A percentile compares a stretch with the other conserved stretches of the same genome.
phyloP scores from a whole-genome alignment of 2,888 invertebrate genomes.

The Cataglyphis livida region DNA sequence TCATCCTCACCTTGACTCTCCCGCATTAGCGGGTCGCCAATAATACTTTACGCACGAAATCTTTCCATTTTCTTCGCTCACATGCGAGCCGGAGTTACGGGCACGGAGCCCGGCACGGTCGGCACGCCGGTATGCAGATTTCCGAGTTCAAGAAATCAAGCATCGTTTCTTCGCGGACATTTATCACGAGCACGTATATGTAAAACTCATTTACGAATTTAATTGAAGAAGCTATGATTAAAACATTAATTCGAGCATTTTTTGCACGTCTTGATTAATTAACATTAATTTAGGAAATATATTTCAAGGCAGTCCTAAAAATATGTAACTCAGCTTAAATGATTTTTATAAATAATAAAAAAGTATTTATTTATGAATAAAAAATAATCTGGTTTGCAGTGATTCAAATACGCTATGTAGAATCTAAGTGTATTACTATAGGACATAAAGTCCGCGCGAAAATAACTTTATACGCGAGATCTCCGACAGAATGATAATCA shows the following conservation, averaged over 20 bases:
- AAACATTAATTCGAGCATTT: background rate
- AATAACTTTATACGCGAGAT: background rate
- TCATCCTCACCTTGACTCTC: slow-evolving; percentile 79
- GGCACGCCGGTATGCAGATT: slow-evolving; percentile 64
- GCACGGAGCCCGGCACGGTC: slow-evolving; percentile 46
- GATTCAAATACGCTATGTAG: background rate
- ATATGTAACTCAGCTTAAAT: background rate
- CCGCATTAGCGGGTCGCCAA: slow-evolving; percentile 75
- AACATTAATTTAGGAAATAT: background rate
- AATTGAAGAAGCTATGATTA: background rate
- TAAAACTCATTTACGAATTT: background rate
- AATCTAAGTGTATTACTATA: background rate
- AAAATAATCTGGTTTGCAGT: background rate
- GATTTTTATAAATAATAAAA: background rate
- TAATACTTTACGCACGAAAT: slow-evolving; percentile 78
- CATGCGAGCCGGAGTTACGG: slow-evolving; percentile 71
- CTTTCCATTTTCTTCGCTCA: slow-evolving; percentile 74
- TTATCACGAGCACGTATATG: background rate
- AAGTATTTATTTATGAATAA: background rate
- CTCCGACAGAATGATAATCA: slow-evolving; percentile 2
- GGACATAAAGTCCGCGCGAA: background rate
- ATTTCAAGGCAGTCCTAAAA: too few species aligned
- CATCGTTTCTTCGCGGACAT: background rate
- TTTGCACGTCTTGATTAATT: background rate
- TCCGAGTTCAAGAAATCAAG: slow-evolving; percentile 38